Evolutionary conservation across 1,140 invertebrate genomes (phyloP).

Genomic region (Trichomalopsis sarcophagae): DNA sequence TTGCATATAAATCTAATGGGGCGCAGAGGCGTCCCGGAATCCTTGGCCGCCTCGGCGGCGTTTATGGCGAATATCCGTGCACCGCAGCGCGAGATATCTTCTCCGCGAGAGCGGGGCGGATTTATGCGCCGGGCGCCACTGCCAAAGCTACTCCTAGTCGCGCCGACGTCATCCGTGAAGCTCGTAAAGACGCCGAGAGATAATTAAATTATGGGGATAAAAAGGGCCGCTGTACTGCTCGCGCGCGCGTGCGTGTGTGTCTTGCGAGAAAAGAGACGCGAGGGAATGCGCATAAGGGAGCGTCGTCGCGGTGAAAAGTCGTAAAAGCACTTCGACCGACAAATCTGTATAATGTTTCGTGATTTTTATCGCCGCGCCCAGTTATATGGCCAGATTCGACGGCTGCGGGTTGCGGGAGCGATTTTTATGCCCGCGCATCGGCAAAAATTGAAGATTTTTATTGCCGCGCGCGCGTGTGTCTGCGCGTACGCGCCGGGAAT

Average conservation of each 20-base stretch:
- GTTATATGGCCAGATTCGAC: neutral
- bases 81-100: neutral
- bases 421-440: constrained; percentile 42
- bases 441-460: constrained; percentile 51
- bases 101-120: neutral
- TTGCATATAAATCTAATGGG: constrained; percentile 38
- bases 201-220: constrained; percentile 71
- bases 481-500: constrained; percentile 44
- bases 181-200: constrained; percentile 61
- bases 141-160: neutral
- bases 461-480: constrained; percentile 7
- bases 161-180: neutral
- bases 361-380: constrained; percentile 66
- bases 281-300: constrained; percentile 32
- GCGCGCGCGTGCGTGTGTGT: neutral
- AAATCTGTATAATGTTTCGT: constrained; percentile 71
- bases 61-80: constrained; percentile 8
- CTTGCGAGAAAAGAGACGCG: constrained; percentile 23
- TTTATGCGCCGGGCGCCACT: neutral
- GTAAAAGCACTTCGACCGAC: constrained; percentile 69
- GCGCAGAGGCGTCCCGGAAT: neutral
- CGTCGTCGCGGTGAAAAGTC: constrained; percentile 63
- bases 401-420: neutral
- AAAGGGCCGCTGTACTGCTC: constrained; percentile 46
- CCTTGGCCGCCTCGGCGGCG: constrained; percentile 8